Percentiles rank a stretch among this genome's conserved stretches.
phyloP scores from a whole-genome alignment of 2,888 invertebrate species.

The Nowickia ferox region DNA sequence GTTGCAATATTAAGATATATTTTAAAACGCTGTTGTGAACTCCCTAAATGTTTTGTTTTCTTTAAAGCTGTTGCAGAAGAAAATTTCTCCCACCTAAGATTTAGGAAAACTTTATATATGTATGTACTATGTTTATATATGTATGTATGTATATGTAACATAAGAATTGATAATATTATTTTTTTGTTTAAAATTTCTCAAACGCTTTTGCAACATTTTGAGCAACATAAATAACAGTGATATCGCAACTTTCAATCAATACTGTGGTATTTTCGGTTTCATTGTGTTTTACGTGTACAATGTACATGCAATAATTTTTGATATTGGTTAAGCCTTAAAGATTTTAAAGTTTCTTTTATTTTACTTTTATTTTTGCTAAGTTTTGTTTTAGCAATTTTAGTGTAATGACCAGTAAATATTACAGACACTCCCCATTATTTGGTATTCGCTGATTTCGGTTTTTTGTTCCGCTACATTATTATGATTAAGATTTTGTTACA shows the following conservation, averaged over 20 bases:
- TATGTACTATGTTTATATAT: slow-evolving; percentile 5
- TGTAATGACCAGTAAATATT: slow-evolving; percentile 70
- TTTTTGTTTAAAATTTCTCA: not conserved
- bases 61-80: not conserved
- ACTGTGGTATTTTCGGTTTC: slow-evolving; percentile 67
- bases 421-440: slow-evolving; percentile 70
- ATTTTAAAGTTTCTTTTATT: slow-evolving; percentile 43
- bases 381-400: slow-evolving; percentile 58
- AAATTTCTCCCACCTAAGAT: slow-evolving; percentile 56
- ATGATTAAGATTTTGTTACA: slow-evolving; percentile 57
- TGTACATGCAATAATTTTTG: slow-evolving; percentile 26
- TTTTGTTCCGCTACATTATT: slow-evolving; percentile 53
- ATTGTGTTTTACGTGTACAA: slow-evolving; percentile 40
- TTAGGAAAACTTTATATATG: not conserved
- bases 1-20: too few species aligned
- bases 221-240: slow-evolving; percentile 66
- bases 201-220: slow-evolving; percentile 48
- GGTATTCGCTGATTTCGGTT: slow-evolving; percentile 67
- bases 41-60: not conserved
- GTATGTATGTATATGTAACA: slow-evolving; percentile 19
- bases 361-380: slow-evolving; percentile 22
- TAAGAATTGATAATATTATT: slow-evolving; percentile 57
- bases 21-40: too few species aligned
- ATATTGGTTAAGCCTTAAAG: slow-evolving; percentile 64
- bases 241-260: slow-evolving; percentile 71